Evolutionary conservation across 2,113 vertebrate species (phyloP).

Genomic region (Pipa parva): DNA sequence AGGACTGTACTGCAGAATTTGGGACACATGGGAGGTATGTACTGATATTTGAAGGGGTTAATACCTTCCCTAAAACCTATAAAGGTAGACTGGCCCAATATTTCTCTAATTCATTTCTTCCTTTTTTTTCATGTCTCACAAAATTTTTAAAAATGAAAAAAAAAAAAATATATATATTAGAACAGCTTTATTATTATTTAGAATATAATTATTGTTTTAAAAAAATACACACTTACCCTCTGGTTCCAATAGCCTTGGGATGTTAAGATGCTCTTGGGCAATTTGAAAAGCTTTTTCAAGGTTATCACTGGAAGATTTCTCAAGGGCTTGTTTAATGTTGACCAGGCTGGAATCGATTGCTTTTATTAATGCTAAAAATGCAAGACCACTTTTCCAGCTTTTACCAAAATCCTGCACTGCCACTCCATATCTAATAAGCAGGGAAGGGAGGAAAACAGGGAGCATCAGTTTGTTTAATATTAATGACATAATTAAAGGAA

Average conservation of each 20-base stretch:
- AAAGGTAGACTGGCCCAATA: too few species aligned
- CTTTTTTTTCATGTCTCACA: too few species aligned
- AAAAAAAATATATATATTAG: too few species aligned
- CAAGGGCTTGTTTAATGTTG: slow-evolving; percentile 84
- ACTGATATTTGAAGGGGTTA: too few species aligned
- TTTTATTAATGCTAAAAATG: slow-evolving; percentile 91
- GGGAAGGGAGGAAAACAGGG: not conserved
- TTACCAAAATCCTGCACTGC: slow-evolving; percentile 88
- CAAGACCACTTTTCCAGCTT: slow-evolving; percentile 90
- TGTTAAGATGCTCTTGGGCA: slow-evolving; percentile 79
- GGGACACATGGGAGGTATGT: too few species aligned
- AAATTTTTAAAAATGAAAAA: too few species aligned
- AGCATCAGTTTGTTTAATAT: not conserved
- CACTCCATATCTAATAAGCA: slow-evolving; percentile 76
- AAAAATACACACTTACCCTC: slow-evolving; percentile 68
- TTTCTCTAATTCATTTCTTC: too few species aligned
- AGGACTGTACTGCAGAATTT: too few species aligned
- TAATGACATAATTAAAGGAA: not conserved
- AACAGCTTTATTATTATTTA: too few species aligned
- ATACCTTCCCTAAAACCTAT: too few species aligned
- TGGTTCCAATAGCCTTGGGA: slow-evolving; percentile 87
- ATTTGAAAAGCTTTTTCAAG: slow-evolving; percentile 87
- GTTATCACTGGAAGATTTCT: slow-evolving; percentile 76
- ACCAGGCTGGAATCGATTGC: slow-evolving; percentile 86
- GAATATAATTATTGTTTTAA: too few species aligned